A percentile compares a stretch with the other conserved stretches of the same genome.
Evolutionary conservation across 2,888 invertebrate genomes (phyloP).

Genomic region (Drosophila neonasuta): DNA sequence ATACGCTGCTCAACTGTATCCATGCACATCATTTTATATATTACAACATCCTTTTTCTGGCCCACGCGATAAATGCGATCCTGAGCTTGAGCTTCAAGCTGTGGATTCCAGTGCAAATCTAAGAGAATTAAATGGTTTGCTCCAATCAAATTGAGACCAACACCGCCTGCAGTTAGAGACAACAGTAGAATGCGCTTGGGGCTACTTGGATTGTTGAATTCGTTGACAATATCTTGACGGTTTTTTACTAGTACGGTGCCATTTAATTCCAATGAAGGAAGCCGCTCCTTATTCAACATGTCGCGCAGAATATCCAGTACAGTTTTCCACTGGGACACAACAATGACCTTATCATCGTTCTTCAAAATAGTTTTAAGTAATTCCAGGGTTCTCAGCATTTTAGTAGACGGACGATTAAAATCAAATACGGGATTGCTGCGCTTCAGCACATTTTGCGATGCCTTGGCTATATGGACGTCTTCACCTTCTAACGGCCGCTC

Average conservation of each 20-base stretch:
- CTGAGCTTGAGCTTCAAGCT: constrained; percentile 96
- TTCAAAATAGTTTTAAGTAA: constrained; percentile 84
- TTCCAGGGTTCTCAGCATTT: constrained; percentile 84
- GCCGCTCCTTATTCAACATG: constrained; percentile 84
- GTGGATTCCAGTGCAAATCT: constrained; percentile 99
- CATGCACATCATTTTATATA: constrained; percentile 92
- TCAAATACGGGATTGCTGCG: constrained; percentile 89
- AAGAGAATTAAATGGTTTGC: constrained; percentile 94
- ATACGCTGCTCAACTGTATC: constrained; percentile 96
- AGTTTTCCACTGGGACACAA: constrained; percentile 97
- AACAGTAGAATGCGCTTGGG: constrained; percentile 88
- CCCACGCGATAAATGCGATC: constrained; percentile 97
- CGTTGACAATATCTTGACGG: constrained; percentile 87
- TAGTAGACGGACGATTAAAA: constrained; percentile 85
- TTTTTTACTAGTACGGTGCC: constrained; percentile 89
- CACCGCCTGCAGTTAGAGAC: constrained; percentile 96
- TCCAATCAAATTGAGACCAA: constrained; percentile 95
- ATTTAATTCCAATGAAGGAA: constrained; percentile 87
- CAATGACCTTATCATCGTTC: constrained; percentile 87
- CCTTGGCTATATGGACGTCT: constrained; percentile 83
- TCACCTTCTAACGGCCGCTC: constrained; percentile 49
- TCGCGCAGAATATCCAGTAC: constrained; percentile 88
- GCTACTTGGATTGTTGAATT: constrained; percentile 86
- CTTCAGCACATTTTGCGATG: constrained; percentile 85
- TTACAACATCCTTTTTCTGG: constrained; percentile 89